These are phyloP conservation scores for Dicrostonyx torquatus DNA, from an alignment of 2,797 vertebrate genomes.

Conservation along the genomic window DNA sequence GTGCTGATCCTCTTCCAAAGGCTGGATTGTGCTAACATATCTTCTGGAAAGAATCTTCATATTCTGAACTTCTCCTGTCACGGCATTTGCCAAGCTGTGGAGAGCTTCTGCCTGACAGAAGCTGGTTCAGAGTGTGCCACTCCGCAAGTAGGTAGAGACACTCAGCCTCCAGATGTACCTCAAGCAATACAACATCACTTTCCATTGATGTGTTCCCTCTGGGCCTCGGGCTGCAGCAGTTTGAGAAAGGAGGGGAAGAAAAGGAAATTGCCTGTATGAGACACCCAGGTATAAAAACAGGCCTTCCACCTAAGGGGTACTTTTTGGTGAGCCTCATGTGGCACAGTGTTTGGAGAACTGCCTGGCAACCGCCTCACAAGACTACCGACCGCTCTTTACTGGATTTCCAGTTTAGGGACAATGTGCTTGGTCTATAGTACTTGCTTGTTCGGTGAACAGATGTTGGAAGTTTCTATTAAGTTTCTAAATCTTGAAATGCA, in stretches of 20 bases:
- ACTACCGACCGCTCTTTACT: neutral
- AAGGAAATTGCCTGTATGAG: neutral
- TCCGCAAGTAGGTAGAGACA: neutral
- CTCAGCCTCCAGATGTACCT: neutral
- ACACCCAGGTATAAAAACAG: neutral
- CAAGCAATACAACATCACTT: neutral
- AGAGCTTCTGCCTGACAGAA: slow-evolving; percentile 20
- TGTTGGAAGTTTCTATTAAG: neutral
- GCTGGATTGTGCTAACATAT: neutral
- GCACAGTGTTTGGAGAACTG: neutral
- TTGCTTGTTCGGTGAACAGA: slow-evolving; percentile 21
- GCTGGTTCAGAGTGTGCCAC: neutral
- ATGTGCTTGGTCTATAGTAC: neutral
- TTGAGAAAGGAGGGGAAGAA: neutral
- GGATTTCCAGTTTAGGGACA: neutral
- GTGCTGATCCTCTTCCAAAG: neutral
- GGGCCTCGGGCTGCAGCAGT: neutral
- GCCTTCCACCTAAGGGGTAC: neutral
- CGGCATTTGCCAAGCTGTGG: neutral
- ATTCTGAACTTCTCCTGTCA: neutral
- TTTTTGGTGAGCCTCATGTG: neutral
- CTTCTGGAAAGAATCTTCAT: neutral
- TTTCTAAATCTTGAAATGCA: slow-evolving; percentile 25
- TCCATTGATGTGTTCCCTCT: neutral
- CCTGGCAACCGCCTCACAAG: neutral